phyloP scores from a whole-genome alignment of 1,140 invertebrate species.

The Lasaia peninsularis region DNA sequence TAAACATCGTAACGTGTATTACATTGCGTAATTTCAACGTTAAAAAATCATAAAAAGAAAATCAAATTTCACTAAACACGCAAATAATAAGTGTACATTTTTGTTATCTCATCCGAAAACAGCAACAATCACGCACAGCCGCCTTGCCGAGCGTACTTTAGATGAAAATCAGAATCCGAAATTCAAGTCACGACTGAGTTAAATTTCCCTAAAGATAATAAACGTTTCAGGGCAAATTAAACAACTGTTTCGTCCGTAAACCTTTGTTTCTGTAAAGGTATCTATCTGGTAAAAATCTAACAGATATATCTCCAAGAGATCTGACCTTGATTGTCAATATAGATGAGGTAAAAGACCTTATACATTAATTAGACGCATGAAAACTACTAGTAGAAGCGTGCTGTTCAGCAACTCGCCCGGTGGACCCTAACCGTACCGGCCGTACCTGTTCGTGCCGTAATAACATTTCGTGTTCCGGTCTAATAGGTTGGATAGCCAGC shows the following conservation, averaged over 20 bases:
- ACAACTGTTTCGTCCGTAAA: slow-evolving; percentile 29
- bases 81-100: slow-evolving; percentile 7
- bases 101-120: slow-evolving; percentile 2
- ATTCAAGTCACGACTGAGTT: slow-evolving; percentile 37
- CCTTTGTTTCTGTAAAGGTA: neutral
- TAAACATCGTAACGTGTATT: neutral
- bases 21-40: neutral
- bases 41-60: neutral
- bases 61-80: slow-evolving; percentile 9
- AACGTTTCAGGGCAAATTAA: slow-evolving; percentile 41
- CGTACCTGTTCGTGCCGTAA: no score
- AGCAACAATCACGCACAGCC: neutral
- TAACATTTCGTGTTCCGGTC: no score
- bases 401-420: no score
- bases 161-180: slow-evolving; percentile 27
- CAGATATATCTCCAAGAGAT: no score
- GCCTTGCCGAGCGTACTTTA: slow-evolving; percentile 7
- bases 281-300: neutral
- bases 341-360: no score
- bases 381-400: no score
- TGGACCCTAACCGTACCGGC: no score
- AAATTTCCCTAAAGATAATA: slow-evolving; percentile 49
- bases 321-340: no score
- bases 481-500: no score
- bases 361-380: no score